These are phyloP conservation scores for Myodes glareolus DNA, from an alignment of 2,113 vertebrate genomes.

Conservation along the genomic window DNA sequence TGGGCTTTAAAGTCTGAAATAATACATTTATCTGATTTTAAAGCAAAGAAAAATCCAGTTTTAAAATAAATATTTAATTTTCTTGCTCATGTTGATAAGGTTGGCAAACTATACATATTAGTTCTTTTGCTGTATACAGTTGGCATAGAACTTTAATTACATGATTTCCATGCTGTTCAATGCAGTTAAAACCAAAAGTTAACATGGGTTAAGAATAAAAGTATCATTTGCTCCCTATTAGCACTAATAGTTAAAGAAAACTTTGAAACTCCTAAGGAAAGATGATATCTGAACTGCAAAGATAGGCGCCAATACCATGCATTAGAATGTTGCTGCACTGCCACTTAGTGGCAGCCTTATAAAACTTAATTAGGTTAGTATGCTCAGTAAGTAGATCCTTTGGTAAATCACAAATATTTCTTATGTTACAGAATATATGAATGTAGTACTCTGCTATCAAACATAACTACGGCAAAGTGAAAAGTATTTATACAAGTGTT, in stretches of 20 bases:
- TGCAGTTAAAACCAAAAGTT: neutral
- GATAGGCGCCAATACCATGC: neutral
- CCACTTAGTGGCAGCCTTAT: slow-evolving; percentile 32
- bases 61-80: neutral
- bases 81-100: neutral
- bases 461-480: neutral
- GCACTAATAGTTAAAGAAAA: neutral
- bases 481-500: neutral
- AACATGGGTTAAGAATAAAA: neutral
- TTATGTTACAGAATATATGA: neutral
- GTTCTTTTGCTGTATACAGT: neutral
- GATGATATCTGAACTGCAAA: neutral
- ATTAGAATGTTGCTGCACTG: slow-evolving; percentile 25
- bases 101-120: neutral
- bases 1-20: neutral
- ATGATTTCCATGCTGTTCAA: neutral
- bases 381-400: neutral
- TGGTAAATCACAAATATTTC: neutral
- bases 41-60: neutral
- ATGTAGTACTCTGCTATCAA: neutral
- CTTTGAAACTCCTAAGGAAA: slow-evolving; percentile 2
- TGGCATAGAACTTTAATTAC: neutral
- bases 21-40: neutral
- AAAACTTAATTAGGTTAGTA: neutral
- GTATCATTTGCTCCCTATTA: neutral